Evolutionary conservation across 1,140 invertebrate species (phyloP).

Genomic region (Dinothrombium tinctorium): DNA sequence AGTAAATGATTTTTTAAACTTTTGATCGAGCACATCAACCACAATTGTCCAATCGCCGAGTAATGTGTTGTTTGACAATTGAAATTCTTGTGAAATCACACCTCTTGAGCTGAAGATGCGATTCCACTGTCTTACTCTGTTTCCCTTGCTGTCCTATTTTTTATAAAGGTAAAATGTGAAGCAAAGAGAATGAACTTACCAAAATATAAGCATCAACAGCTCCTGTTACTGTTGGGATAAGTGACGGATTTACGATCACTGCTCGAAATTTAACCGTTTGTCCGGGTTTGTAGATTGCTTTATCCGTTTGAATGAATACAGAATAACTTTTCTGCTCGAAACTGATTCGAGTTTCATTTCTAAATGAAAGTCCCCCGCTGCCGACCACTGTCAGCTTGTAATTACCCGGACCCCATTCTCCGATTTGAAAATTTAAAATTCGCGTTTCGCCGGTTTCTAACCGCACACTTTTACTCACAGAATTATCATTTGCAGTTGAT

Average conservation of each 20-base stretch:
- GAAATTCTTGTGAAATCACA: constrained; percentile 48
- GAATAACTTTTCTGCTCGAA: constrained; percentile 66
- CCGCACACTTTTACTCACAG: constrained; percentile 10
- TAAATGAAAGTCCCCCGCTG: constrained; percentile 39
- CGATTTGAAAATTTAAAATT: constrained; percentile 28
- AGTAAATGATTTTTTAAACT: constrained; percentile 33
- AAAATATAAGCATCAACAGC: constrained; percentile 33
- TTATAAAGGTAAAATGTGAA: constrained; percentile 1
- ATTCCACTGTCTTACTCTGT: constrained; percentile 53
- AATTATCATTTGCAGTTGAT: constrained; percentile 24
- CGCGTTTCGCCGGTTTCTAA: constrained; percentile 13
- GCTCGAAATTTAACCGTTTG: constrained; percentile 53
- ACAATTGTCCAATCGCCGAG: constrained; percentile 72
- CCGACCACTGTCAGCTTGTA: constrained; percentile 49
- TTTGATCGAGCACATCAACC: constrained; percentile 20
- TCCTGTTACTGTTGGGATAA: constrained; percentile 37
- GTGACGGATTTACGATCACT: constrained; percentile 46
- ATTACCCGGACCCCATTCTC: constrained; percentile 40
- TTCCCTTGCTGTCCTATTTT: constrained; percentile 44
- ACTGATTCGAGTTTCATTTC: constrained; percentile 38
- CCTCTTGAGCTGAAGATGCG: constrained; percentile 32
- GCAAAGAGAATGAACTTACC: constrained; percentile 26
- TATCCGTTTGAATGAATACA: constrained; percentile 79
- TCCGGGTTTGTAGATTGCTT: constrained; percentile 71
- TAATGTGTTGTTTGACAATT: constrained; percentile 56